These are phyloP conservation scores for Laticauda colubrina DNA, from an alignment of 2,113 vertebrate genomes.

Conservation along the genomic window DNA sequence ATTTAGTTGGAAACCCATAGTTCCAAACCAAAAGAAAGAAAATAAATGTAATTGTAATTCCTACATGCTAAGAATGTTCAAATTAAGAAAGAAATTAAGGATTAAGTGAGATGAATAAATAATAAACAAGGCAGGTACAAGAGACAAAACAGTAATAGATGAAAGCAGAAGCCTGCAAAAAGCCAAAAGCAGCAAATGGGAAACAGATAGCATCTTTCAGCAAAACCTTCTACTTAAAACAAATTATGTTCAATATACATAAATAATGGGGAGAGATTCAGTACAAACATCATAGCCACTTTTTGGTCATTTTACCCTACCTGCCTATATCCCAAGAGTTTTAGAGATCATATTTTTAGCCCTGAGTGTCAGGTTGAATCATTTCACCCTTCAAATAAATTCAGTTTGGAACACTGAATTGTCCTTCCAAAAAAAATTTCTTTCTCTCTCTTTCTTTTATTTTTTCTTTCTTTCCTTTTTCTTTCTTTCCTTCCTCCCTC, in stretches of 20 bases:
- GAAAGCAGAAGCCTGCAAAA: neutral
- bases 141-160: neutral
- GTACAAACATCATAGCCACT: neutral
- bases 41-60: neutral
- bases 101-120: neutral
- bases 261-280: neutral
- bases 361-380: conserved; percentile 66
- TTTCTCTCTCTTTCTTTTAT: conserved; percentile 42
- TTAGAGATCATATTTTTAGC: conserved; percentile 50
- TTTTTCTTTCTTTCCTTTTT: conserved; percentile 34
- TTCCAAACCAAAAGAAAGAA: neutral
- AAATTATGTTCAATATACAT: neutral
- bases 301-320: neutral
- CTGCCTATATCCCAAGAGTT: neutral
- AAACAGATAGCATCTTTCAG: neutral
- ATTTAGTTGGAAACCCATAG: neutral
- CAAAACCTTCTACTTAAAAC: neutral
- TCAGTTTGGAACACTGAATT: conserved; percentile 47
- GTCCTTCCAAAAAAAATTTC: conserved; percentile 59
- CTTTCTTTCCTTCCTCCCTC: conserved; percentile 30
- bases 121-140: neutral
- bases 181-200: neutral
- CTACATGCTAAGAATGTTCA: neutral
- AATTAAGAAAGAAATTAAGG: neutral
- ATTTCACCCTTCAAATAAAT: conserved; percentile 63